Evolutionary conservation across 1,140 invertebrate species (phyloP), one percentile per base, ranked within the genome.

Genomic region (Drosophila mayri): DNA sequence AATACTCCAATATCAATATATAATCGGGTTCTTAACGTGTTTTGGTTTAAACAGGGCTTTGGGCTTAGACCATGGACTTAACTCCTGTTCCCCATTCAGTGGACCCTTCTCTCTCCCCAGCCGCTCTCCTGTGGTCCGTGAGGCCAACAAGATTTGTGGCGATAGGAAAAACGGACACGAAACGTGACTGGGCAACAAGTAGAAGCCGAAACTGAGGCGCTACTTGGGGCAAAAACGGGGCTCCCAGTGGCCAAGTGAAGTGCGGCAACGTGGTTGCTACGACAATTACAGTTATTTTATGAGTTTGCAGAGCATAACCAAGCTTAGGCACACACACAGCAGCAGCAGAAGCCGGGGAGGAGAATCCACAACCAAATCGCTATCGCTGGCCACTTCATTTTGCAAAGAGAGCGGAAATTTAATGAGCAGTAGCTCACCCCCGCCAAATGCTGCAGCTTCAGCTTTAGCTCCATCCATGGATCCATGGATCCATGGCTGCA

Each of bases 281-380:
- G 74, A 87, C 85, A 88, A 88, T 88, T 88, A 90, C 85, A 88
- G 85, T 88, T 90, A 88, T 88, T 88, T 88, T 76, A 88, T 90
- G 86, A 85, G 78, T 88, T 88, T 84, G 85, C 86, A 81, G 85
- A 88, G 85, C 85, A 88, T 71, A 88, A 90, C 85, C 72, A 67
- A 32, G 52, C 52, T 5, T 14, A 38, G 22, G 35, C 22, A 50
- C 44, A 44, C 52, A 55, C 50, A 38, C 57, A 25, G 28, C 62
- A 66, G 22, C 25, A 25, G 25, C 25, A 25, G 25, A 16, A 25
- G 25, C 18, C 55, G 25, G 52, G 41, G 22, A 43, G 46, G 25
- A 58, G 41, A 28, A 43, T 38, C 35, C 32, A 38, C 22, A 32
- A 28, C 61, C 52, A 35, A 63, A 57, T 50, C 66, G 20, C 28